Conservation (phyloP, 2,888 invertebrate species). For the Lasioglossum pauxillum region DNA sequence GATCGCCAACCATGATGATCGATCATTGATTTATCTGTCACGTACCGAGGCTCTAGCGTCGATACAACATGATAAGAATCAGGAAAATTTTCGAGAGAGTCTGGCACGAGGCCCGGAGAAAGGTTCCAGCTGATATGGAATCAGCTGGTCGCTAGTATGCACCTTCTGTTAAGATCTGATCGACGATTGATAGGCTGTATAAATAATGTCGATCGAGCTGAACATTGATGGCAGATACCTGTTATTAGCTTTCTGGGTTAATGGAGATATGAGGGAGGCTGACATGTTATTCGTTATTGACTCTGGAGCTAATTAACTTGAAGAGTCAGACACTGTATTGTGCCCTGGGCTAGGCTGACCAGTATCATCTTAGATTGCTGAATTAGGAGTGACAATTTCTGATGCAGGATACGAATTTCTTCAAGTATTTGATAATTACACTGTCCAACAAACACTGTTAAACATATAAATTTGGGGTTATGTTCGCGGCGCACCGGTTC, state of each 20-base stretch:
- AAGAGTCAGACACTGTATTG: not conserved
- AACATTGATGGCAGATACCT: not conserved
- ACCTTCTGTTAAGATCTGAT: not conserved
- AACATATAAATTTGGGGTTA: too few species aligned
- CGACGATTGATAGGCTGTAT: not conserved
- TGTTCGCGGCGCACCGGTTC: too few species aligned
- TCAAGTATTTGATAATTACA: not conserved
- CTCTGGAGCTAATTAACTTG: not conserved
- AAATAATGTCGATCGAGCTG: not conserved
- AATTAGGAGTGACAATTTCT: not conserved
- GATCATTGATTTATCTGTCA: conserved; percentile 17
- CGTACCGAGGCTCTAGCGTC: not conserved
- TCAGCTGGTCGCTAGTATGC: not conserved
- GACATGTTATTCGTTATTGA: not conserved
- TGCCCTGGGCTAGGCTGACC: not conserved
- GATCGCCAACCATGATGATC: not conserved
- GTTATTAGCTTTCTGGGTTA: not conserved
- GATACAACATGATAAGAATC: not conserved
- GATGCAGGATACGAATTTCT: not conserved
- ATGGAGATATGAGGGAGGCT: not conserved
- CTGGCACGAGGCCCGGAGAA: not conserved
- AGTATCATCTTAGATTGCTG: not conserved
- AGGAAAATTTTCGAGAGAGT: not conserved
- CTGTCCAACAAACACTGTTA: too few species aligned
- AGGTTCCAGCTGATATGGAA: not conserved